Evolutionary conservation across 2,113 vertebrate genomes (phyloP).

Genomic region (Alexandromys fortis): DNA sequence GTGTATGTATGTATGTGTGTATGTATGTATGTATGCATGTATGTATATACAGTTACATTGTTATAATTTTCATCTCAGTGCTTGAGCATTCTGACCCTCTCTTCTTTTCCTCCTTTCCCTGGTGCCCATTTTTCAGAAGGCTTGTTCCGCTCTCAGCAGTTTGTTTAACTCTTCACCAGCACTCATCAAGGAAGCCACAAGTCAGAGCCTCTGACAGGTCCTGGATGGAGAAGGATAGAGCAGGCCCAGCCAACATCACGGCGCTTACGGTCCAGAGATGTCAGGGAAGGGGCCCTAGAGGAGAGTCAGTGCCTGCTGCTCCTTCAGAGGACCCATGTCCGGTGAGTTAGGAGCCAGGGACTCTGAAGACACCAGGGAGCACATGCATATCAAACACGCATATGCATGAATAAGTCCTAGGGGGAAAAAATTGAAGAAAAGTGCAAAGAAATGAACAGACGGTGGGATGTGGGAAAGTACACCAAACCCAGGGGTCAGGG

Average conservation of each 20-base stretch:
- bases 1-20: too few relatives aligned
- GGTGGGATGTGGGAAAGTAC: rapidly evolving
- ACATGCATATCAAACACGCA: neutral
- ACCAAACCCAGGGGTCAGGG: neutral
- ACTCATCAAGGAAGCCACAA: neutral
- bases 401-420: too few relatives aligned
- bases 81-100: rapidly evolving
- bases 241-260: too few relatives aligned
- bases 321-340: neutral
- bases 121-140: neutral
- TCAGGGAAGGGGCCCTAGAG: neutral
- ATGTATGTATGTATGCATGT: too few relatives aligned
- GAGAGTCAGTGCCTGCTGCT: neutral
- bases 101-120: neutral
- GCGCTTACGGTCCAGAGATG: neutral
- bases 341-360: neutral
- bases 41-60: neutral
- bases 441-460: neutral
- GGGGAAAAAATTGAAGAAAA: neutral
- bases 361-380: too few relatives aligned
- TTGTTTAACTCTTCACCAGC: neutral
- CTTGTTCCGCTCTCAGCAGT: neutral
- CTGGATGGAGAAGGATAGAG: neutral
- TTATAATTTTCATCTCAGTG: rapidly evolving
- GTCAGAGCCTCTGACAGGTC: neutral